phyloP scores from a whole-genome alignment of 2,797 vertebrate genomes.

The Amblyopsis hoosieri region DNA sequence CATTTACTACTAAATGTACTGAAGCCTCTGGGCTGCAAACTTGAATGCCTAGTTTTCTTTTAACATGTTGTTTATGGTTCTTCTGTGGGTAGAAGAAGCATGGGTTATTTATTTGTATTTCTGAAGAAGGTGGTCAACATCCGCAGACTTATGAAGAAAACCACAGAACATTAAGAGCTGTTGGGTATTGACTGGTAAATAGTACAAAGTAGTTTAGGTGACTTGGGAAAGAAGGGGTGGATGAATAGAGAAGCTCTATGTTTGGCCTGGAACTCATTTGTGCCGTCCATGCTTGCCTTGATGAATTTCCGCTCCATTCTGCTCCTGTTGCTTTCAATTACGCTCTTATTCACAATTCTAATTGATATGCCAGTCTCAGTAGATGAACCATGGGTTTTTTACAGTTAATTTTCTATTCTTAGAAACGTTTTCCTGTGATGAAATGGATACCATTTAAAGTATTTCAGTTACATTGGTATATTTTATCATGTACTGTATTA shows the following conservation, averaged over 20 bases:
- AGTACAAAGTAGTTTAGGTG: slow-evolving; percentile 59
- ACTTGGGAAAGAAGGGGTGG: slow-evolving; percentile 53
- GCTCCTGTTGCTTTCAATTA: slow-evolving; percentile 83
- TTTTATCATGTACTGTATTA: slow-evolving; percentile 30
- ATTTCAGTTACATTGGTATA: slow-evolving; percentile 33
- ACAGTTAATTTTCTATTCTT: slow-evolving; percentile 76
- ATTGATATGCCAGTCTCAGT: slow-evolving; percentile 80
- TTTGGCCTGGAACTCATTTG: slow-evolving; percentile 77
- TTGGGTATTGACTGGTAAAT: slow-evolving; percentile 62
- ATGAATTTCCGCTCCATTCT: slow-evolving; percentile 82
- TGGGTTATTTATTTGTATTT: slow-evolving; percentile 68
- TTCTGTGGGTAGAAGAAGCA: slow-evolving; percentile 55
- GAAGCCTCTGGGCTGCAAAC: slow-evolving; percentile 58
- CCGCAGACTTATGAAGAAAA: slow-evolving; percentile 67
- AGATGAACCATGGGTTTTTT: slow-evolving; percentile 75
- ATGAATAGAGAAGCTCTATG: slow-evolving; percentile 51
- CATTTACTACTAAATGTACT: slow-evolving; percentile 66
- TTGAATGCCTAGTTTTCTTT: slow-evolving; percentile 60
- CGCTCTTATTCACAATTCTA: slow-evolving; percentile 79
- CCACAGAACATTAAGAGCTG: slow-evolving; percentile 50
- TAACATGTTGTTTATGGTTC: slow-evolving; percentile 71
- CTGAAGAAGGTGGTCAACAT: slow-evolving; percentile 71
- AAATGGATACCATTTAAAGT: slow-evolving; percentile 36
- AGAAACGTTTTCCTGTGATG: slow-evolving; percentile 60
- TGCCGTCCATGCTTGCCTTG: slow-evolving; percentile 82